Evolutionary conservation across 2,113 vertebrate genomes (phyloP), one percentile per base, ranked within the genome.

Genomic region (Buteo buteo): DNA sequence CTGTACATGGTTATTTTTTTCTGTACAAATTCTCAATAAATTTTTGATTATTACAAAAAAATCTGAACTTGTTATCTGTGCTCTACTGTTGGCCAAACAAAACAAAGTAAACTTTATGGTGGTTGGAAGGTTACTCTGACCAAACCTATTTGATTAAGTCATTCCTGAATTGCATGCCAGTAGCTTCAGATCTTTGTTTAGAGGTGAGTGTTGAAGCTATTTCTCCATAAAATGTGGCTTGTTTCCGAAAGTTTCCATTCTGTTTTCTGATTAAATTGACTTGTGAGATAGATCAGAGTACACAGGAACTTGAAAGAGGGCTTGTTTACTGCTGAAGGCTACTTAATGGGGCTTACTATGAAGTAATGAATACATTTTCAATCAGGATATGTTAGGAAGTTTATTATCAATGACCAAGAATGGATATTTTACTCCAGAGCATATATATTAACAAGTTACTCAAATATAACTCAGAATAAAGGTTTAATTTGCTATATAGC

Each of bases 1-100:
- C 66, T 96, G 87, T 90, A 71, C 49, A 49, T 81, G 64, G 90
- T 93, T 94, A 58, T 90, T 97, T 96, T 81, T 94, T 97, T 98
- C 97, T 96, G 92, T 95, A 90, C 92, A 79, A 72, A 65, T 96
- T 94, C 96, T 96, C 86, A 98, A 98, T 98, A 98, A 98, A 98
- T 79, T 94, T 97, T 97, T 95, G 93, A 79, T 97, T 98, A 86
- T 93, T 95, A 98, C 91, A 65, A 87, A 85, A 61, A 61, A 59
- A 29, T 72, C 62, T 88, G 54, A 70, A 45, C 10, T 64, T 95
- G 45, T 52, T 59, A 36, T 82, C 86, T 94, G 64, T 96, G 61
- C 34, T 90, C 28, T 64, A 9, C 40, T 90, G 54, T 65, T 76
- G 47, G 17, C 44, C 22, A 78, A 86, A 58, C 28, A 67, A 54